These are phyloP conservation scores for Aphidius ervi DNA, from an alignment of 1,140 invertebrate genomes.

Conservation along the genomic window DNA sequence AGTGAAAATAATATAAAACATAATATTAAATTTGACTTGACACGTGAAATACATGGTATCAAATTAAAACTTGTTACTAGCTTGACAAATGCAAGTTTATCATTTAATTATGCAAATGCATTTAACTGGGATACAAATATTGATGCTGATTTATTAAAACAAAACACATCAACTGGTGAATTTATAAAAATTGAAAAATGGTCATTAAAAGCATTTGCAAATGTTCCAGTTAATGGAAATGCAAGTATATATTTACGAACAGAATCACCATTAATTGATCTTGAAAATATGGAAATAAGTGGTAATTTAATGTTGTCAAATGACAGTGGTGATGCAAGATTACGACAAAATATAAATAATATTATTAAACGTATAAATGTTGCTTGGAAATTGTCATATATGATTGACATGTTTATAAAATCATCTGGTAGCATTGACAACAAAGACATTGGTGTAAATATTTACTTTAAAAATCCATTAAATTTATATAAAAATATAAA, in stretches of 20 bases:
- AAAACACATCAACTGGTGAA: neutral
- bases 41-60: slow-evolving; percentile 29
- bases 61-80: slow-evolving; percentile 18
- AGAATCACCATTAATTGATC: slow-evolving; percentile 34
- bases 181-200: slow-evolving; percentile 20
- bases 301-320: slow-evolving; percentile 36
- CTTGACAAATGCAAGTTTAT: slow-evolving; percentile 28
- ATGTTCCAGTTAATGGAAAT: slow-evolving; percentile 41
- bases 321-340: slow-evolving; percentile 29
- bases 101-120: slow-evolving; percentile 32
- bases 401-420: slow-evolving; percentile 39
- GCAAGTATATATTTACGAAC: slow-evolving; percentile 33
- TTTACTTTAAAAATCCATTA: slow-evolving; percentile 56
- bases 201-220: slow-evolving; percentile 35
- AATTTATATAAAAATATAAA: slow-evolving; percentile 49
- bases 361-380: slow-evolving; percentile 26
- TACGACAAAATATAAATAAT: slow-evolving; percentile 36
- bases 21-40: slow-evolving; percentile 26
- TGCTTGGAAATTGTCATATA: slow-evolving; percentile 35
- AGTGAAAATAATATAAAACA: neutral
- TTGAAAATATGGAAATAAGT: slow-evolving; percentile 32
- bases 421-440: slow-evolving; percentile 38
- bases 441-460: slow-evolving; percentile 48
- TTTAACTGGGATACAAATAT: slow-evolving; percentile 40
- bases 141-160: neutral